Evolutionary conservation across 1,140 invertebrate species (phyloP).

Genomic region (Drosophila lacteicornis): DNA sequence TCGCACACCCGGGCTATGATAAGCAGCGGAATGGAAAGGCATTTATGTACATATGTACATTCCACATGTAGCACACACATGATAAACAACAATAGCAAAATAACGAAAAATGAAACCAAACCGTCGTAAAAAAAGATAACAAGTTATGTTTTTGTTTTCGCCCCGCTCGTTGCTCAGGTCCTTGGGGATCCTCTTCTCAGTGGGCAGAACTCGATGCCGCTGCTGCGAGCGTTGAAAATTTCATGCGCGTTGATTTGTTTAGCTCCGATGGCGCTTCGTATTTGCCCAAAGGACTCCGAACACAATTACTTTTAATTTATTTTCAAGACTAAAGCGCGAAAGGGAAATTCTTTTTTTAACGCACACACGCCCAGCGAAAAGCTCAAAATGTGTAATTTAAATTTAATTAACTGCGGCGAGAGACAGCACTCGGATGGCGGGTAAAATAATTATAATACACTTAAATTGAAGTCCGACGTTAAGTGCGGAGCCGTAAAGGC

Average conservation of each 20-base stretch:
- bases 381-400: slow-evolving; percentile 55
- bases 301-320: slow-evolving; percentile 75
- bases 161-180: slow-evolving; percentile 37
- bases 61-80: slow-evolving; percentile 26
- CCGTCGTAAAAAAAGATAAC: slow-evolving; percentile 67
- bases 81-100: slow-evolving; percentile 53
- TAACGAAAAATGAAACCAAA: slow-evolving; percentile 35
- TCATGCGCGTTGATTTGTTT: slow-evolving; percentile 73
- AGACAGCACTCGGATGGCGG: too few relatives aligned
- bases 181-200: slow-evolving; percentile 27
- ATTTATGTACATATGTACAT: slow-evolving; percentile 23
- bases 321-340: slow-evolving; percentile 37
- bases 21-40: slow-evolving; percentile 58
- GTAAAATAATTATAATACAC: slow-evolving; percentile 29
- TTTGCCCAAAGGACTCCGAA: slow-evolving; percentile 29
- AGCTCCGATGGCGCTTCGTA: slow-evolving; percentile 44
- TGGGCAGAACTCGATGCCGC: neutral
- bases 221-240: slow-evolving; percentile 54
- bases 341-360: slow-evolving; percentile 45
- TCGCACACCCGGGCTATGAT: slow-evolving; percentile 43
- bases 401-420: slow-evolving; percentile 62
- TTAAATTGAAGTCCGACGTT: slow-evolving; percentile 18
- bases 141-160: slow-evolving; percentile 64
- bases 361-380: slow-evolving; percentile 4
- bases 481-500: slow-evolving; percentile 18